These are phyloP conservation scores for Cyanoramphus novaezelandiae DNA, from an alignment of 2,113 vertebrate genomes.

Conservation along the genomic window DNA sequence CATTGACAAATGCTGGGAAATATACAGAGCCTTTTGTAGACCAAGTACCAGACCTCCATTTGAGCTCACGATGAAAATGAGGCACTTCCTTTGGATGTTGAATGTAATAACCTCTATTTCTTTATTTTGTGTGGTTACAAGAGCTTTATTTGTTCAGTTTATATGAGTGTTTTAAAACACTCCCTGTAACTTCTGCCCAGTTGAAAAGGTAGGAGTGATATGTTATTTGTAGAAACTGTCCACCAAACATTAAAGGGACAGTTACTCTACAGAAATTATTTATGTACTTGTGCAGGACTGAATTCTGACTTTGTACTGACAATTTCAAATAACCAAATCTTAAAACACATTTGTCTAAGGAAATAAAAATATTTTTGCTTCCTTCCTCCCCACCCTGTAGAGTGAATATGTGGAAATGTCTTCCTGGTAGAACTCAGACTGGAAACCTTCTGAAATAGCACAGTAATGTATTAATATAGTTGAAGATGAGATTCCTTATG, in stretches of 20 bases:
- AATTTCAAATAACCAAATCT: not conserved
- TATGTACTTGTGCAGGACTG: not conserved
- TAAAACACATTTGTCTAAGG: not conserved
- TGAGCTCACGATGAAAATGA: constrained; percentile 79
- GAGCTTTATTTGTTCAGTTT: not conserved
- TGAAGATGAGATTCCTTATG: not conserved
- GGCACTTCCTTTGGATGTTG: constrained; percentile 88
- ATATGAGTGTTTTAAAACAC: not conserved
- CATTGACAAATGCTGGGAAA: constrained; percentile 79
- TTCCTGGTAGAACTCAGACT: not conserved
- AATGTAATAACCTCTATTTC: constrained; percentile 66
- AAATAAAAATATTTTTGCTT: not conserved
- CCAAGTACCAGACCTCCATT: not conserved
- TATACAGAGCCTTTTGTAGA: constrained; percentile 72
- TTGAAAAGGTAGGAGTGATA: not conserved
- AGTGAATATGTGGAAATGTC: not conserved
- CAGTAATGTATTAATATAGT: not conserved
- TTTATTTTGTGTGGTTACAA: not conserved
- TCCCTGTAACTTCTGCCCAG: not conserved
- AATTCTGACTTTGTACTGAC: not conserved
- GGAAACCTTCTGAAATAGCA: not conserved
- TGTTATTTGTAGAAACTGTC: not conserved
- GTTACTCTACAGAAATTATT: not conserved
- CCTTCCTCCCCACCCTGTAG: not conserved
- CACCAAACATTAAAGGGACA: not conserved